Evolutionary conservation across 2,797 vertebrate genomes (phyloP).

Genomic region (Anolis apletophallus): DNA sequence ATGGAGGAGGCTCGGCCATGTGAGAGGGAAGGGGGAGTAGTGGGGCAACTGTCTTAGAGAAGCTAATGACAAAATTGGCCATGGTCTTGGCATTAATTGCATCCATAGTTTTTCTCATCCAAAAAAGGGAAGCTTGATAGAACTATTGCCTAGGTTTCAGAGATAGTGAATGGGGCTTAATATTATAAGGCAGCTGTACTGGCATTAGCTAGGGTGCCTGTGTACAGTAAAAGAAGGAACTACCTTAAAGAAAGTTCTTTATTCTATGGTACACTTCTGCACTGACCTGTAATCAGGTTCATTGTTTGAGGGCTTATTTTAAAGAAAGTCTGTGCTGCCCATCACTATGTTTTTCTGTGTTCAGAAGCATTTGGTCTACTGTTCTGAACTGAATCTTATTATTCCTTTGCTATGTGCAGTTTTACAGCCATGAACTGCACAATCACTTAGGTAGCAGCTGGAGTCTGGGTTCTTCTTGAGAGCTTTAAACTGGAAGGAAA

Average conservation of each 20-base stretch:
- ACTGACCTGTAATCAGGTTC: constrained; percentile 1
- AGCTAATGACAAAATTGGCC: too few relatives aligned
- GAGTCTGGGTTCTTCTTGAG: not conserved
- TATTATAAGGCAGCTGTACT: not conserved
- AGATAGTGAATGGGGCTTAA: not conserved
- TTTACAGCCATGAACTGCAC: not conserved
- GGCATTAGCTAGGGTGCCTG: not conserved
- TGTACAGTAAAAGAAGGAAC: not conserved
- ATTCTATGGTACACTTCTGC: not conserved
- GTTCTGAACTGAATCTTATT: not conserved
- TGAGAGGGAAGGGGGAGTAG: too few relatives aligned
- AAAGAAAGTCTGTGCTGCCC: not conserved
- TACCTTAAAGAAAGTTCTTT: not conserved
- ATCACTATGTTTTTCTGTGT: not conserved
- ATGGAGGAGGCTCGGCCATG: too few relatives aligned
- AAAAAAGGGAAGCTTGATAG: not conserved
- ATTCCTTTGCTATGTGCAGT: not conserved
- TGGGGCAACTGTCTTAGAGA: too few relatives aligned
- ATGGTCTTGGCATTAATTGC: not conserved
- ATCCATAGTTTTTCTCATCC: not conserved
- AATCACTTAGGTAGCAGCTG: not conserved
- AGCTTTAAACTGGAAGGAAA: not conserved
- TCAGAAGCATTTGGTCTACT: not conserved
- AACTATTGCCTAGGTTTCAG: not conserved
- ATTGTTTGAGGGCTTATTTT: not conserved